phyloP scores from a whole-genome alignment of 1,140 invertebrate genomes.

The Diplogasteroides magnus region DNA sequence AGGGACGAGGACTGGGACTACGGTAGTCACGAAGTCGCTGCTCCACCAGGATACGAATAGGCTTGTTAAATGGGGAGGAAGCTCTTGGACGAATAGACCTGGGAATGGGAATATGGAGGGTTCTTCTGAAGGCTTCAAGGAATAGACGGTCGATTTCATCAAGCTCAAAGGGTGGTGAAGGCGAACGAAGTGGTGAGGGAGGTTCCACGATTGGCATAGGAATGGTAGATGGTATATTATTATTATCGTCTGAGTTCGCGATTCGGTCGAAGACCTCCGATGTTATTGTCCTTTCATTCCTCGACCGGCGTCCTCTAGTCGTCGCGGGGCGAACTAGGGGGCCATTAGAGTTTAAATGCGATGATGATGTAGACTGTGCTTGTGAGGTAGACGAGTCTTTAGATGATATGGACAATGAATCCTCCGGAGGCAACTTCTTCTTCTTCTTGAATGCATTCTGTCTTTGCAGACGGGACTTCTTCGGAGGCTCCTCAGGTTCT shows the following conservation, averaged over 20 bases:
- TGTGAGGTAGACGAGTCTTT: too few relatives aligned
- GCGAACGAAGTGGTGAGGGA: slow-evolving; percentile 26
- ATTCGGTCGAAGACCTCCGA: too few relatives aligned
- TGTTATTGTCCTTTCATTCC: too few relatives aligned
- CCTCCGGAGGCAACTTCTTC: too few relatives aligned
- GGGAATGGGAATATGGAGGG: slow-evolving; percentile 26
- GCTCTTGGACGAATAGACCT: slow-evolving; percentile 8
- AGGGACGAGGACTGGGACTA: background rate
- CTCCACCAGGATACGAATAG: background rate
- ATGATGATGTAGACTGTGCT: background rate
- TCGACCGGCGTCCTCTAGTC: background rate
- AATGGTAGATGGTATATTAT: slow-evolving; percentile 7
- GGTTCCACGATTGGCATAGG: slow-evolving; percentile 21
- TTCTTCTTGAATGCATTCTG: background rate
- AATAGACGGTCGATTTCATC: slow-evolving; percentile 24
- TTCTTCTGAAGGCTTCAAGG: slow-evolving; percentile 16
- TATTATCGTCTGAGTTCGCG: too few relatives aligned
- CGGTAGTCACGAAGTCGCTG: background rate
- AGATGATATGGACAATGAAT: too few relatives aligned
- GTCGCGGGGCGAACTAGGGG: background rate
- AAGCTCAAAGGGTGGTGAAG: slow-evolving; percentile 20
- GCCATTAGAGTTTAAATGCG: background rate
- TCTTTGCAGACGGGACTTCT: too few relatives aligned
- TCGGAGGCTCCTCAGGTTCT: slow-evolving; percentile 21
- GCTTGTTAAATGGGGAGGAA: slow-evolving; percentile 4